Conservation (phyloP, 2,888 invertebrate genomes). For the Eustalomyia histrio region DNA sequence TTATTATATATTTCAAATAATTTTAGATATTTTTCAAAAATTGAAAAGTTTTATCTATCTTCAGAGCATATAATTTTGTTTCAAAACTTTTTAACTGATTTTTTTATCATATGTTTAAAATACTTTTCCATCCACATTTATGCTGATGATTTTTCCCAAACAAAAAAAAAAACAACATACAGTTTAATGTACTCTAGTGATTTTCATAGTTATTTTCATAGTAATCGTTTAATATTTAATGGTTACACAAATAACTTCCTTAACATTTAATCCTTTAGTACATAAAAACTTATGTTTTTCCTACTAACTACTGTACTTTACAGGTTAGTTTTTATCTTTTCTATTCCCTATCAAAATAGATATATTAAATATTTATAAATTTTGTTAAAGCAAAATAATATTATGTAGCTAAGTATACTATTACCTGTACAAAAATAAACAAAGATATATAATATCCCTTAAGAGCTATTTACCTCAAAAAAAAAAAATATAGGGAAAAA, state of each 20-base stretch:
- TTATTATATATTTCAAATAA: too few species aligned
- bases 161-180: too few species aligned
- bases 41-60: too few species aligned
- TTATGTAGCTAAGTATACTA: background rate
- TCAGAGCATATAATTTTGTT: too few species aligned
- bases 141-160: too few species aligned
- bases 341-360: background rate
- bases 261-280: background rate
- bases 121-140: too few species aligned
- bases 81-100: too few species aligned
- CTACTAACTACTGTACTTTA: background rate
- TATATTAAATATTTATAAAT: slow-evolving; percentile 51
- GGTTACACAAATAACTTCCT: slow-evolving; percentile 16
- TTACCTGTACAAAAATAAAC: background rate
- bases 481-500: background rate
- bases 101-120: too few species aligned
- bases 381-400: slow-evolving; percentile 1
- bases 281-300: slow-evolving; percentile 36
- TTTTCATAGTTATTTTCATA: slow-evolving; percentile 40
- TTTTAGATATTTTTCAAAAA: too few species aligned
- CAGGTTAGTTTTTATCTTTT: background rate
- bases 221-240: slow-evolving; percentile 40
- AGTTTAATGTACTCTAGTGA: slow-evolving; percentile 21
- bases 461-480: slow-evolving; percentile 7
- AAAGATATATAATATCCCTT: slow-evolving; percentile 5